A percentile compares a stretch with the other conserved stretches of the same genome.
These are phyloP conservation scores for Eupithecia exiguata DNA, from an alignment of 2,888 invertebrate species.

Conservation along the genomic window DNA sequence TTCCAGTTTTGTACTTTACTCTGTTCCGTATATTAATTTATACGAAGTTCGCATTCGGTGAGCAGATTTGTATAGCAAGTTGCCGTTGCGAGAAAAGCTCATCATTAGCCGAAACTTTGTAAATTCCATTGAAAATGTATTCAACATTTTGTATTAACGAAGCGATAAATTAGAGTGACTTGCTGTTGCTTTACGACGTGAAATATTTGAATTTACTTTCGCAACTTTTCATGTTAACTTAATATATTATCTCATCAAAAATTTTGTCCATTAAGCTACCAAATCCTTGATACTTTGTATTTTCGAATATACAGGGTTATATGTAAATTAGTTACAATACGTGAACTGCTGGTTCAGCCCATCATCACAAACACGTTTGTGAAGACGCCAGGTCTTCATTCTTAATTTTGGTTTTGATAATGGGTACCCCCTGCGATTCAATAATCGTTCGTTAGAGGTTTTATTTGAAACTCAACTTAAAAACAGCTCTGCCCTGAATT, in stretches of 20 bases:
- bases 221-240: constrained; percentile 4
- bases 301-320: neutral
- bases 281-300: neutral
- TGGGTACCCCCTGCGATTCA: too few species aligned
- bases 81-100: constrained; percentile 29
- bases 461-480: too few species aligned
- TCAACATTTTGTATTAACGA: constrained; percentile 31
- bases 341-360: too few species aligned
- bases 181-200: constrained; percentile 11
- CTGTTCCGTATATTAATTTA: constrained; percentile 7
- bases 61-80: constrained; percentile 34
- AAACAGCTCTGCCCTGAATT: too few species aligned
- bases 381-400: too few species aligned
- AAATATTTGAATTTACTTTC: constrained; percentile 13
- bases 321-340: too few species aligned
- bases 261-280: neutral
- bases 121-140: constrained; percentile 34
- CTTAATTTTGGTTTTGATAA: too few species aligned
- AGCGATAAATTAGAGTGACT: constrained; percentile 26
- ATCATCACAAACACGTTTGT: too few species aligned
- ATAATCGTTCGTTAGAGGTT: too few species aligned
- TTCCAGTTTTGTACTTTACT: constrained; percentile 1
- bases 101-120: constrained; percentile 34
- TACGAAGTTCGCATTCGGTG: constrained; percentile 21
- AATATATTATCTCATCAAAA: neutral